Percentiles rank a stretch among this genome's conserved stretches.
These are phyloP conservation scores for Paragorgia papillata DNA, from an alignment of 92 coral and sea anemone genomes.

Conservation along the genomic window DNA sequence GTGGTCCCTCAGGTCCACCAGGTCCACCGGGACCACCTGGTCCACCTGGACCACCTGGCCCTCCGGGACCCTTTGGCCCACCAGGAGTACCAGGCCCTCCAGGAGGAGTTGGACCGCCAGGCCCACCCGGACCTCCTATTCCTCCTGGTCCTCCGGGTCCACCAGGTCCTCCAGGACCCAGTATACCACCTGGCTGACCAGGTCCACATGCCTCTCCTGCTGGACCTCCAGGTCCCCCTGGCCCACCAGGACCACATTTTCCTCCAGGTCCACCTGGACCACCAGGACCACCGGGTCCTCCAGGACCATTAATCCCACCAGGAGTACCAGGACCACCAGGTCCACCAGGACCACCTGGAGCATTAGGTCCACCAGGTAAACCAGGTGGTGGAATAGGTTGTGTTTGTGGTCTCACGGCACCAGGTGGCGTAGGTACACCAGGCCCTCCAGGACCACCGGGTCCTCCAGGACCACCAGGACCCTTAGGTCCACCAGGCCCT, in stretches of 20 bases:
- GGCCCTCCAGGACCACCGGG: constrained; percentile 58
- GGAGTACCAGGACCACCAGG: constrained; percentile 70
- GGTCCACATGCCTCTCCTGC: constrained; percentile 37
- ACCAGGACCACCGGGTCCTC: constrained; percentile 65
- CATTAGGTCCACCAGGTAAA: constrained; percentile 64
- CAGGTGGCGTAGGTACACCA: constrained; percentile 59
- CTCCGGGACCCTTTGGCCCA: constrained; percentile 42
- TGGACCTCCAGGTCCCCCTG: constrained; percentile 35
- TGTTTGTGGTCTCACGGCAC: constrained; percentile 64
- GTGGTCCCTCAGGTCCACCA: constrained; percentile 70
- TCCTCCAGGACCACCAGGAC: constrained; percentile 52
- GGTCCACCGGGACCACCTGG: constrained; percentile 53
- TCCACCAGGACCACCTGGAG: constrained; percentile 70
- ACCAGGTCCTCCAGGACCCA: constrained; percentile 50
- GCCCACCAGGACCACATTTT: constrained; percentile 56
- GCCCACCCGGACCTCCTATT: constrained; percentile 65
- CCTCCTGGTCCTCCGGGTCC: constrained; percentile 53
- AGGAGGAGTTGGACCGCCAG: constrained; percentile 69
- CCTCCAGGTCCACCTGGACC: constrained; percentile 71
- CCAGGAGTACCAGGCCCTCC: constrained; percentile 60
- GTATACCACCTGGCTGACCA: constrained; percentile 22
- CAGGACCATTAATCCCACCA: constrained; percentile 46
- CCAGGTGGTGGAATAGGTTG: constrained; percentile 61
- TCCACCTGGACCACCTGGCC: constrained; percentile 19
- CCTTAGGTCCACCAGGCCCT: constrained; percentile 46